phyloP scores from a whole-genome alignment of 2,797 vertebrate species.

The Coendou prehensilis region DNA sequence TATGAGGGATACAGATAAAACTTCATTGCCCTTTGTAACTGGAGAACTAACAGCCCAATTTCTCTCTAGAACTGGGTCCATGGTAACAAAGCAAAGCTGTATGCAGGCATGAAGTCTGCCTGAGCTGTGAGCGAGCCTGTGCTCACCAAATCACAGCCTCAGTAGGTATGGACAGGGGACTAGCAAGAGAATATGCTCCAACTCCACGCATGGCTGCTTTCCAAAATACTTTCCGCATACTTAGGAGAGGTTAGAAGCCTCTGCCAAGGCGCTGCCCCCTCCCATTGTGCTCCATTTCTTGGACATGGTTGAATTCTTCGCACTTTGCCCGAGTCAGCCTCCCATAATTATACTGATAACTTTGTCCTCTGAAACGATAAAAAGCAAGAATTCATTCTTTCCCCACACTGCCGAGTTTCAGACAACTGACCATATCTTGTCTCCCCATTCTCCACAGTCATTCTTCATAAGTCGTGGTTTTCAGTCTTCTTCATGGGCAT shows the following conservation, averaged over 20 bases:
- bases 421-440: rapidly evolving
- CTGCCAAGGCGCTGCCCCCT: neutral
- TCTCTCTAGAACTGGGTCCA: neutral
- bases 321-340: neutral
- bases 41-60: neutral
- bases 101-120: no score
- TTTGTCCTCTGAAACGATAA: neutral
- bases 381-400: no score
- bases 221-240: no score
- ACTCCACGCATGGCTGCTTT: neutral
- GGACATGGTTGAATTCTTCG: neutral
- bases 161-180: neutral
- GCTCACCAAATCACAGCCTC: neutral
- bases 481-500: neutral
- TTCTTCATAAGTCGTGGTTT: neutral
- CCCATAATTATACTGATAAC: neutral
- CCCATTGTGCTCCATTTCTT: neutral
- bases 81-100: neutral
- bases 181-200: neutral
- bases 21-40: neutral
- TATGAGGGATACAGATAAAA: rapidly evolving
- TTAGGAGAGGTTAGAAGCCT: neutral
- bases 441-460: rapidly evolving
- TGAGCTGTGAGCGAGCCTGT: neutral
- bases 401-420: neutral